Conservation (phyloP, 2,888 invertebrate genomes). For the Gibbula magus region DNA sequence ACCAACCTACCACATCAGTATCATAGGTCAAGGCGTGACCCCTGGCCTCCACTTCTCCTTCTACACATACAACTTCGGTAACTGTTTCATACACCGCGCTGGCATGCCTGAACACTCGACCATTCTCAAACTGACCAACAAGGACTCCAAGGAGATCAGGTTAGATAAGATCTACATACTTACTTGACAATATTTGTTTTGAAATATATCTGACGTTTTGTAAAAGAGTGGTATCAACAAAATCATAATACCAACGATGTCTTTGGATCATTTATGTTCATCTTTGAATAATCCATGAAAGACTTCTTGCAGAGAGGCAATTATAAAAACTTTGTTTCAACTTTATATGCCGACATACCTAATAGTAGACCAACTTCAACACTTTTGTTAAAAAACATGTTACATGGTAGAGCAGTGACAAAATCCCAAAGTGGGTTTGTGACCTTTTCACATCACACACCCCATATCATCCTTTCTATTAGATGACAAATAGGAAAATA, state of each 20-base stretch:
- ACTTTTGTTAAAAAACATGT: too few species aligned
- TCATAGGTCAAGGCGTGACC: slow-evolving; percentile 80
- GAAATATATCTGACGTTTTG: not conserved
- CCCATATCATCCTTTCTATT: too few species aligned
- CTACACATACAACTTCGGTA: slow-evolving; percentile 81
- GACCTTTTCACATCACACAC: too few species aligned
- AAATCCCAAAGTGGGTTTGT: too few species aligned
- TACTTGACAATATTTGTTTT: not conserved
- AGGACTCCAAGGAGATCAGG: slow-evolving; percentile 73
- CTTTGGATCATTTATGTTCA: too few species aligned
- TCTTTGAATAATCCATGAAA: too few species aligned
- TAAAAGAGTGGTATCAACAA: not conserved
- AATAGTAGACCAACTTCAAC: too few species aligned
- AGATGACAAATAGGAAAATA: too few species aligned
- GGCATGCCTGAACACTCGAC: slow-evolving; percentile 69
- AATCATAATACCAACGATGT: not conserved
- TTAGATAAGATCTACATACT: slow-evolving; percentile 30
- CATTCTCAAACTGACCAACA: slow-evolving; percentile 70
- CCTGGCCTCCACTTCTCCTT: slow-evolving; percentile 81
- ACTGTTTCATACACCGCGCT: slow-evolving; percentile 78
- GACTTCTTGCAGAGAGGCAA: too few species aligned
- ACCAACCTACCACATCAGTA: slow-evolving; percentile 79
- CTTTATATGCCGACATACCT: too few species aligned
- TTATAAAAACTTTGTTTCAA: too few species aligned
- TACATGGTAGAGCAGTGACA: too few species aligned